Evolutionary conservation across 2,797 vertebrate species (phyloP).

Genomic region (Astyanax mexicanus): DNA sequence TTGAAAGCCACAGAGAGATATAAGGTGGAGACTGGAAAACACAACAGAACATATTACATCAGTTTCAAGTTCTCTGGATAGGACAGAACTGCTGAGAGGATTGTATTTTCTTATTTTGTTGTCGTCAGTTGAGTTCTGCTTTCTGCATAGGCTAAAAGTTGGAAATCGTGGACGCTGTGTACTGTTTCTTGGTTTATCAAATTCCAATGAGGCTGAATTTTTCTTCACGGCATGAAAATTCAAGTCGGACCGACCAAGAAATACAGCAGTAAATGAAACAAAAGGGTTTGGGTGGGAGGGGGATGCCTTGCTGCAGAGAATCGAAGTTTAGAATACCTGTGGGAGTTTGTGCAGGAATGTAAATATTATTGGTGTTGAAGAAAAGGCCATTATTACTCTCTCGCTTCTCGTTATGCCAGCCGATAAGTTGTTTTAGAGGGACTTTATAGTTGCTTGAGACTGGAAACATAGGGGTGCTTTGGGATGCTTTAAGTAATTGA

Average conservation of each 20-base stretch:
- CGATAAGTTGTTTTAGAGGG: conserved; percentile 14
- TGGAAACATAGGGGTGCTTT: conserved; percentile 2
- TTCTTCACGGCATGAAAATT: not conserved
- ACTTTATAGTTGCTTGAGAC: conserved; percentile 1
- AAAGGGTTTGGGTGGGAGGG: not conserved
- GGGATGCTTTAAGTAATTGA: not conserved
- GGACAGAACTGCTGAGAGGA: not conserved
- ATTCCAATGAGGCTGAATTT: not conserved
- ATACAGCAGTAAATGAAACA: not conserved
- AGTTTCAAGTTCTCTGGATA: not conserved
- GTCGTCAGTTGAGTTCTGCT: not conserved
- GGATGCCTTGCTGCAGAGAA: conserved; percentile 23
- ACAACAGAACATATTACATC: not conserved
- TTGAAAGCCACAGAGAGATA: not conserved
- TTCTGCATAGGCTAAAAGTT: not conserved
- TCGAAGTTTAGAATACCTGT: conserved; percentile 50
- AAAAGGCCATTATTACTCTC: conserved; percentile 35
- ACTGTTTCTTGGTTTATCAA: not conserved
- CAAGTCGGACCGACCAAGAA: not conserved
- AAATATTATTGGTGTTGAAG: conserved; percentile 48
- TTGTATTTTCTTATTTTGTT: not conserved
- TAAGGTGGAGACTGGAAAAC: not conserved
- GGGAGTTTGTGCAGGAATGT: conserved; percentile 44
- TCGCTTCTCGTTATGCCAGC: not conserved
- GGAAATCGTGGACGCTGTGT: not conserved